phyloP scores from a whole-genome alignment of 1,140 invertebrate genomes.

The Pantala flavescens region DNA sequence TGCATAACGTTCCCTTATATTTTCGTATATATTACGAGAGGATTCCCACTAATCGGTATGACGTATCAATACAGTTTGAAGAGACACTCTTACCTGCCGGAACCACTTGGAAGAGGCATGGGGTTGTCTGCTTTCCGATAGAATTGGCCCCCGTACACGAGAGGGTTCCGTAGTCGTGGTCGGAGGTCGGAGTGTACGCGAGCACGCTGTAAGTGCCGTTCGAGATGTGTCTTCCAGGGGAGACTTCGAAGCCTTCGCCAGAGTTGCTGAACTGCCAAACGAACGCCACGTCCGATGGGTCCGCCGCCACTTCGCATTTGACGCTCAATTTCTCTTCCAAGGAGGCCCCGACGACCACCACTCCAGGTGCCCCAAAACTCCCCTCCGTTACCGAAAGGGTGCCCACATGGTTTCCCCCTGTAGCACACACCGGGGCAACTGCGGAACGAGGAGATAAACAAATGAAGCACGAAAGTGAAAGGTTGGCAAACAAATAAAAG shows the following conservation, averaged over 20 bases:
- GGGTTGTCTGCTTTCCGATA: slow-evolving; percentile 71
- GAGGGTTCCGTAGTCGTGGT: slow-evolving; percentile 69
- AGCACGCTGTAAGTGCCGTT: slow-evolving; percentile 58
- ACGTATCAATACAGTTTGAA: too few relatives aligned
- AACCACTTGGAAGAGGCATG: slow-evolving; percentile 78
- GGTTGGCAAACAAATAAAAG: too few relatives aligned
- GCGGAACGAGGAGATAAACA: background rate
- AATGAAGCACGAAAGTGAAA: too few relatives aligned
- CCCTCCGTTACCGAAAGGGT: background rate
- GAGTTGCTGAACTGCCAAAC: slow-evolving; percentile 84
- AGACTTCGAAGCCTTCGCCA: slow-evolving; percentile 68
- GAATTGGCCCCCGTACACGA: slow-evolving; percentile 71
- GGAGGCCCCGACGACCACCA: slow-evolving; percentile 68
- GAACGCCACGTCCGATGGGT: slow-evolving; percentile 72
- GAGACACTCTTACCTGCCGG: slow-evolving; percentile 44
- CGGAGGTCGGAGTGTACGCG: slow-evolving; percentile 64
- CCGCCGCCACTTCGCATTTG: slow-evolving; percentile 72
- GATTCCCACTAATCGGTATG: too few relatives aligned
- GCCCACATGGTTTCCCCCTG: background rate
- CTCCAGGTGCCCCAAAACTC: slow-evolving; percentile 34
- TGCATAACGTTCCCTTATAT: too few relatives aligned
- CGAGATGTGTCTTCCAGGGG: slow-evolving; percentile 38
- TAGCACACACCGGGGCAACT: background rate
- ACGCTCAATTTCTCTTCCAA: slow-evolving; percentile 70
- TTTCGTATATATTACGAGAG: too few relatives aligned